Conservation (phyloP, 2,888 invertebrate species). For the Anthrax anthrax region DNA sequence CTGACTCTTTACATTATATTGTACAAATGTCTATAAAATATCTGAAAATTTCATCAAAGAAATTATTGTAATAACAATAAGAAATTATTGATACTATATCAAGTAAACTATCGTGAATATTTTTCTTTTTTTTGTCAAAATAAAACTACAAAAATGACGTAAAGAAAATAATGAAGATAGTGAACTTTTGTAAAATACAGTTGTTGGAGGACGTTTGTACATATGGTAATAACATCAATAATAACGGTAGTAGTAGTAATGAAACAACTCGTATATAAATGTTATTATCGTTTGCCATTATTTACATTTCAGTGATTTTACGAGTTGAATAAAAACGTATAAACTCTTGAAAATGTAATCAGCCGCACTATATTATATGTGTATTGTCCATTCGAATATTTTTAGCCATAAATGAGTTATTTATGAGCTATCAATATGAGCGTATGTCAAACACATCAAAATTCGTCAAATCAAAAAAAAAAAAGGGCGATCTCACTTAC, state of each 20-base stretch:
- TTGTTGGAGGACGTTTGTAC: no score
- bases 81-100: background rate
- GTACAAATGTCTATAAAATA: no score
- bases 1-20: no score
- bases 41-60: background rate
- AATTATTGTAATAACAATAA: background rate
- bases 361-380: conserved; percentile 12
- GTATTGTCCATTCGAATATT: conserved; percentile 23
- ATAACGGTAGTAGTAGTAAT: no score
- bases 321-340: conserved; percentile 6
- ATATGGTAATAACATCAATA: no score
- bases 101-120: background rate
- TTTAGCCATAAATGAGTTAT: conserved; percentile 34
- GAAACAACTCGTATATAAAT: background rate
- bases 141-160: no score
- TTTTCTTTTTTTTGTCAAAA: background rate
- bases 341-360: conserved; percentile 13
- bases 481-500: no score
- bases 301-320: conserved; percentile 13
- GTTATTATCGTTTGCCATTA: conserved; percentile 10
- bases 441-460: conserved; percentile 37
- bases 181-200: no score
- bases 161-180: no score
- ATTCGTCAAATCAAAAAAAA: no score
- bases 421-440: conserved; percentile 35